A percentile compares a stretch with the other conserved stretches of the same genome.
These are phyloP conservation scores for Drosophila kurseongensis DNA, from an alignment of 1,140 invertebrate genomes.

Conservation along the genomic window DNA sequence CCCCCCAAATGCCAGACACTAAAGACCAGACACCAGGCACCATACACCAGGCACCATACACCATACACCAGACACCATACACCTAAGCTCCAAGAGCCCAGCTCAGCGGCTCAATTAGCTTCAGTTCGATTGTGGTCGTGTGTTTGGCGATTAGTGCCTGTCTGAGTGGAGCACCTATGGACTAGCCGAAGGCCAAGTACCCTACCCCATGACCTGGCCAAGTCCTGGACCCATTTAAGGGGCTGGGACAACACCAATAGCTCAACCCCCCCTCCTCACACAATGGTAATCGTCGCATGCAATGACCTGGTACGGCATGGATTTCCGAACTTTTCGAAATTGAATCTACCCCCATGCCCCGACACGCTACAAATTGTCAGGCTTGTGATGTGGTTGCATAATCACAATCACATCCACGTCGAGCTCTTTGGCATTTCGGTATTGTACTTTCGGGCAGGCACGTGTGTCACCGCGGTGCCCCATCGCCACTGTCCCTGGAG, in stretches of 20 bases:
- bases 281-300: neutral
- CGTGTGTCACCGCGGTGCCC: neutral
- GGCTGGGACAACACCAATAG: neutral
- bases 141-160: constrained; percentile 1
- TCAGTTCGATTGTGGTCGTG: constrained; percentile 20
- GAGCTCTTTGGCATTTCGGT: constrained; percentile 5
- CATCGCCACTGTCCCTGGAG: neutral
- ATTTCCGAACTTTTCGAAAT: constrained; percentile 12
- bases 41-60: constrained; percentile 12
- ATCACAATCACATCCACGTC: constrained; percentile 9
- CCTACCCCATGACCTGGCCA: neutral
- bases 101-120: constrained; percentile 23
- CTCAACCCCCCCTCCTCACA: too few relatives aligned
- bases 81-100: constrained; percentile 11
- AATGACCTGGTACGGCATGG: neutral
- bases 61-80: neutral
- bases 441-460: neutral
- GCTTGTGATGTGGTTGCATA: constrained; percentile 14
- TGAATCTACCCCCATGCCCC: neutral
- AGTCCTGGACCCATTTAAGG: neutral
- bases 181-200: too few relatives aligned
- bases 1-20: neutral
- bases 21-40: constrained; percentile 27
- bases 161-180: neutral
- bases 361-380: neutral